phyloP scores from a whole-genome alignment of 2,113 vertebrate genomes.

The Heterochromis multidens region DNA sequence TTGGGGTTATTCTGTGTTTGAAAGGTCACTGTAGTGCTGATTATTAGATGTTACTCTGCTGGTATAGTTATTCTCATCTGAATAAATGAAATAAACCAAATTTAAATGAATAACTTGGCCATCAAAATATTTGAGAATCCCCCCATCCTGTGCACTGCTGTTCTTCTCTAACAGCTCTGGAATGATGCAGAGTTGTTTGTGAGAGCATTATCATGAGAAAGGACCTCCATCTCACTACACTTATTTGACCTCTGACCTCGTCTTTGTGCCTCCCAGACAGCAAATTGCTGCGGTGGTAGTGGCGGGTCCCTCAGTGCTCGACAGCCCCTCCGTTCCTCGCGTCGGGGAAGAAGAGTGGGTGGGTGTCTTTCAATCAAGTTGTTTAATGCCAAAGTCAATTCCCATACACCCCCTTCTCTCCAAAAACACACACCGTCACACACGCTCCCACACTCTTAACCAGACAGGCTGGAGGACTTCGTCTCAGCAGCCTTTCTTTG shows the following conservation, averaged over 20 bases:
- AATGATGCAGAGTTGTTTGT: constrained; percentile 27
- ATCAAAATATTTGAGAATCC: background rate
- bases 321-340: constrained; percentile 4
- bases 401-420: constrained; percentile 43
- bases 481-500: constrained; percentile 70
- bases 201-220: constrained; percentile 87
- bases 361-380: constrained; percentile 60
- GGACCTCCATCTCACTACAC: constrained; percentile 76
- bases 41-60: background rate
- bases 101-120: background rate
- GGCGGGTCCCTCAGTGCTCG: constrained; percentile 15
- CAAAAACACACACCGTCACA: constrained; percentile 49
- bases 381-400: constrained; percentile 72
- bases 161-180: background rate
- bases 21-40: background rate
- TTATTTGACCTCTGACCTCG: constrained; percentile 84
- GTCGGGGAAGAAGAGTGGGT: constrained; percentile 3
- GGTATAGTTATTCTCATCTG: background rate
- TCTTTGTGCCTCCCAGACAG: constrained; percentile 78
- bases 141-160: background rate
- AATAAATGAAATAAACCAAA: background rate
- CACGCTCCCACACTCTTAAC: constrained; percentile 74
- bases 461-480: constrained; percentile 75
- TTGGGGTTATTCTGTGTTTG: background rate
- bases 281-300: constrained; percentile 79